Evolutionary conservation across 1,140 invertebrate genomes (phyloP).

Genomic region (Pseudomyrmex dendroicus): DNA sequence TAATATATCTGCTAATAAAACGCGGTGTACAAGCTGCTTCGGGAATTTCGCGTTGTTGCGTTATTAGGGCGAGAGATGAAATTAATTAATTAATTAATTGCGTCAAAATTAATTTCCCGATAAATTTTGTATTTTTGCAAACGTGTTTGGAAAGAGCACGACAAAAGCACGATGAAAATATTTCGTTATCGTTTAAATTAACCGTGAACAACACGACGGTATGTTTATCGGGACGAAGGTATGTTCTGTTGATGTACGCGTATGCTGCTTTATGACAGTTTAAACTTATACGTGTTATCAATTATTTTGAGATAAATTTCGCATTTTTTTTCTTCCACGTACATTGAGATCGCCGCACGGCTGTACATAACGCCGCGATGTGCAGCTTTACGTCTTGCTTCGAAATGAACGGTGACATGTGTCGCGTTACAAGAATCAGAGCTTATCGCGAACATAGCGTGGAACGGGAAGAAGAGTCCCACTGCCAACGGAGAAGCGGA

Average conservation of each 20-base stretch:
- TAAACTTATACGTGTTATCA: no score
- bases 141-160: no score
- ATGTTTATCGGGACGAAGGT: not conserved
- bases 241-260: not conserved
- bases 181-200: slow-evolving; percentile 20
- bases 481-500: slow-evolving; percentile 35
- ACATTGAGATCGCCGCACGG: not conserved
- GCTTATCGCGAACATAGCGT: slow-evolving; percentile 43
- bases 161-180: not conserved
- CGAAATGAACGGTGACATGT: slow-evolving; percentile 35
- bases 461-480: slow-evolving; percentile 11
- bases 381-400: slow-evolving; percentile 1
- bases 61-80: slow-evolving; percentile 7
- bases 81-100: slow-evolving; percentile 39
- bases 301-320: not conserved
- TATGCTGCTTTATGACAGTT: not conserved
- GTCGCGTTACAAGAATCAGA: slow-evolving; percentile 55
- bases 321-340: not conserved
- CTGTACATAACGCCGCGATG: not conserved
- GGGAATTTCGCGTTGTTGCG: slow-evolving; percentile 13
- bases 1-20: slow-evolving; percentile 57
- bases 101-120: slow-evolving; percentile 22
- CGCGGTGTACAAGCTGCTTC: slow-evolving; percentile 15
- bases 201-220: not conserved
- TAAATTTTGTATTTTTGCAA: slow-evolving; percentile 19